A percentile compares a stretch with the other conserved stretches of the same genome.
Conservation (phyloP, 1,140 invertebrate species). For the Acyrthosiphon pisum region DNA sequence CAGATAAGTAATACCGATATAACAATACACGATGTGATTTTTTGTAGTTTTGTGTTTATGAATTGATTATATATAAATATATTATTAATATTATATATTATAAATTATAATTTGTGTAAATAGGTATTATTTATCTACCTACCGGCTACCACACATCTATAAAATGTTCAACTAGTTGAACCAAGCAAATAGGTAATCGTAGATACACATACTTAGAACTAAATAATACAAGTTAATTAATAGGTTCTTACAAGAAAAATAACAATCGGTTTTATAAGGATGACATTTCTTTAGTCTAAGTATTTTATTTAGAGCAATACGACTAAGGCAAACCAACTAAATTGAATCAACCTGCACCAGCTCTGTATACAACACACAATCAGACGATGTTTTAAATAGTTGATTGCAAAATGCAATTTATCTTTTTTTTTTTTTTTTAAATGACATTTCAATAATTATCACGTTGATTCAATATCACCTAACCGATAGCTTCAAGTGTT, state of each 20-base stretch:
- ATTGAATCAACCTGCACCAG: background rate
- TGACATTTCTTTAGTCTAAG: background rate
- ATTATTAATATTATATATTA: too few relatives aligned
- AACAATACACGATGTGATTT: too few relatives aligned
- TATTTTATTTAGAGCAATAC: background rate
- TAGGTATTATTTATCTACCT: background rate
- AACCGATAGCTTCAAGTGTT: background rate
- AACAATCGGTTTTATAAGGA: background rate
- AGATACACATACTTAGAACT: background rate
- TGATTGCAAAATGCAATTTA: background rate
- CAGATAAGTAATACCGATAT: too few relatives aligned
- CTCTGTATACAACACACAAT: background rate
- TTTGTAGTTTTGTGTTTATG: too few relatives aligned
- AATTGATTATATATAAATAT: too few relatives aligned
- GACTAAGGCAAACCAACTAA: background rate
- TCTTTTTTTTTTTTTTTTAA: background rate
- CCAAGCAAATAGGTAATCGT: background rate
- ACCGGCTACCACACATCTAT: background rate
- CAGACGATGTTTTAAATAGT: background rate
- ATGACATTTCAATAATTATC: background rate
- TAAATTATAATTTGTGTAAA: too few relatives aligned
- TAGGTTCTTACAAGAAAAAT: background rate
- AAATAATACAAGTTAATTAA: background rate
- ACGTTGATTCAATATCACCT: background rate
- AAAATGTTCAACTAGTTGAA: background rate